These are phyloP conservation scores for Campoplex nolae DNA, from an alignment of 2,888 invertebrate genomes.

Conservation along the genomic window DNA sequence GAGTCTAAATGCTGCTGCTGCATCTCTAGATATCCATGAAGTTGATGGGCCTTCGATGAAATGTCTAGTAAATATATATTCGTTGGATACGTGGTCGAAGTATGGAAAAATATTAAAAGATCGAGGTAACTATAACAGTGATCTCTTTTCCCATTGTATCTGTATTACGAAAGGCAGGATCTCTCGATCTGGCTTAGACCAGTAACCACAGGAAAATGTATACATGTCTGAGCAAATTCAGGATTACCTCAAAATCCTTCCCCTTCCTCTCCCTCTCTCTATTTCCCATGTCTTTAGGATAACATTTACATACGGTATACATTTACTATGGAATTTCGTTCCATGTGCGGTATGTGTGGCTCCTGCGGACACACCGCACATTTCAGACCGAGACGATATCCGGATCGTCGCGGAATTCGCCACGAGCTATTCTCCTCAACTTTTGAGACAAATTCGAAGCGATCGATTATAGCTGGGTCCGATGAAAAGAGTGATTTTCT, in stretches of 20 bases:
- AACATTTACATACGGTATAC: slow-evolving; percentile 82
- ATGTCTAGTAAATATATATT: background rate
- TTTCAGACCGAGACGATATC: slow-evolving; percentile 63
- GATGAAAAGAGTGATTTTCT: too few species aligned
- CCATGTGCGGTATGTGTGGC: slow-evolving; percentile 54
- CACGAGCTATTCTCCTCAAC: background rate
- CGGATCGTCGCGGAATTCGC: slow-evolving; percentile 44
- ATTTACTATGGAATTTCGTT: slow-evolving; percentile 76
- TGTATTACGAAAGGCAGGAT: slow-evolving; percentile 16
- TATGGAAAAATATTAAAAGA: background rate
- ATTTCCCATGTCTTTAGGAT: slow-evolving; percentile 71
- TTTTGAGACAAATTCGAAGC: background rate
- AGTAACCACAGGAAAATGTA: slow-evolving; percentile 72
- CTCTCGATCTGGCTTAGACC: slow-evolving; percentile 26
- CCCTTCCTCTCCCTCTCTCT: background rate
- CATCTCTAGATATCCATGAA: background rate
- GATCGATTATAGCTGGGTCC: background rate
- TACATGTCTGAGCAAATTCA: slow-evolving; percentile 80
- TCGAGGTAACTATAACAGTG: background rate
- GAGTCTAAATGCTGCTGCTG: too few species aligned
- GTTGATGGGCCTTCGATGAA: slow-evolving; percentile 1
- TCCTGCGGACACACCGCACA: slow-evolving; percentile 70
- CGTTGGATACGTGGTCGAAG: background rate
- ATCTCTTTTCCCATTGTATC: background rate
- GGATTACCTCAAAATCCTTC: slow-evolving; percentile 76